Conservation (phyloP, 2,888 invertebrate genomes). For the Pyrocoelia pectoralis region DNA sequence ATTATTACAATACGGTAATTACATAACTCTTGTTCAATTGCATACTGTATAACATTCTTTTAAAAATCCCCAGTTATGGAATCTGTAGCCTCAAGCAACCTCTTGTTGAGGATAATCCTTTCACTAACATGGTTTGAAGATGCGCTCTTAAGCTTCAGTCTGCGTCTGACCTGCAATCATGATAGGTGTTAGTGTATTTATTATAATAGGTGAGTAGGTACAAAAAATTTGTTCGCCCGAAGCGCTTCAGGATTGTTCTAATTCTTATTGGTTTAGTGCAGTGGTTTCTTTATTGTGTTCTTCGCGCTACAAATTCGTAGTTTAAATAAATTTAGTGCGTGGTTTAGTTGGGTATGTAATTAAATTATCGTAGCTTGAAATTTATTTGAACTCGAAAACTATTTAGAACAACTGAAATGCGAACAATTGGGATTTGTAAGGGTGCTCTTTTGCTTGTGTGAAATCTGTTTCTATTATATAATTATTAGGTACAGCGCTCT, state of each 20-base stretch:
- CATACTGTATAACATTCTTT: constrained; percentile 24
- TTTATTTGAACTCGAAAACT: background rate
- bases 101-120: constrained; percentile 45
- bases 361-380: background rate
- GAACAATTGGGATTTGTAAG: background rate
- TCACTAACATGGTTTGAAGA: constrained; percentile 54
- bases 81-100: constrained; percentile 27
- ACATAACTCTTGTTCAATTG: constrained; percentile 9
- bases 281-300: background rate
- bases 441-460: constrained; percentile 13
- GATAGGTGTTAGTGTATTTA: constrained; percentile 57
- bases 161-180: constrained; percentile 54
- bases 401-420: background rate
- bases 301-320: background rate
- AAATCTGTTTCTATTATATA: constrained; percentile 23
- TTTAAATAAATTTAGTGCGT: background rate
- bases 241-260: background rate
- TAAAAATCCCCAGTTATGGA: constrained; percentile 21
- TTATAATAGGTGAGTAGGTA: constrained; percentile 57
- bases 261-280: background rate
- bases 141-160: constrained; percentile 50
- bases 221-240: constrained; percentile 9
- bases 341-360: background rate
- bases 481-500: constrained; percentile 27
- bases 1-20: constrained; percentile 7